Percentiles rank a stretch among this genome's conserved stretches.
phyloP scores from a whole-genome alignment of 2,888 invertebrate genomes.

The Pediacus dermestoides region DNA sequence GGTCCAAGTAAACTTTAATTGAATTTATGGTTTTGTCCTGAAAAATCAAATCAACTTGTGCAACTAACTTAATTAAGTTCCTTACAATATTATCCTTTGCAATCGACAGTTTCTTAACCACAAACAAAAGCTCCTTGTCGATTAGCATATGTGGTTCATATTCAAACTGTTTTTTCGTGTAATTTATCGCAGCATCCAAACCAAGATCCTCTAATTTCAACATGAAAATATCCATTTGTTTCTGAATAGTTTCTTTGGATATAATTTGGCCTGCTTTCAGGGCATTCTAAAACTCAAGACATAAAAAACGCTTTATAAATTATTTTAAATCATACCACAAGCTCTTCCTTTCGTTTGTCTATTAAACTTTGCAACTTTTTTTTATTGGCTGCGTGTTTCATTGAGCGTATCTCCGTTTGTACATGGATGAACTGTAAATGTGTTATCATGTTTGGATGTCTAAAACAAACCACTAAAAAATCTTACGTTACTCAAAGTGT shows the following conservation, averaged over 20 bases:
- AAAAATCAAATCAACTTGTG: no score
- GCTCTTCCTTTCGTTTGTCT: conserved; percentile 20
- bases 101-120: no score
- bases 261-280: conserved; percentile 8
- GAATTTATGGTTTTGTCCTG: no score
- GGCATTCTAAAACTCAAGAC: conserved; percentile 11
- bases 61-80: no score
- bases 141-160: no score
- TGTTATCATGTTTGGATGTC: conserved; percentile 20
- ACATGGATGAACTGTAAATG: conserved; percentile 26
- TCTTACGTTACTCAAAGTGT: conserved; percentile 7
- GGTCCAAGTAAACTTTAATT: not conserved
- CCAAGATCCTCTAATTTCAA: conserved; percentile 22
- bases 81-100: no score
- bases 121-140: no score
- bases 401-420: conserved; percentile 25
- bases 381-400: conserved; percentile 20
- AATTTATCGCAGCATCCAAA: conserved; percentile 21
- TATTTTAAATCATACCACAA: conserved; percentile 21
- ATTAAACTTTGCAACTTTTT: conserved; percentile 21
- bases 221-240: conserved; percentile 17
- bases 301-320: not conserved
- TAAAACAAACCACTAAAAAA: conserved; percentile 2
- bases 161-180: no score
- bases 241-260: conserved; percentile 10